Conservation (phyloP, 2,113 vertebrate species). For the Oxyura jamaicensis region DNA sequence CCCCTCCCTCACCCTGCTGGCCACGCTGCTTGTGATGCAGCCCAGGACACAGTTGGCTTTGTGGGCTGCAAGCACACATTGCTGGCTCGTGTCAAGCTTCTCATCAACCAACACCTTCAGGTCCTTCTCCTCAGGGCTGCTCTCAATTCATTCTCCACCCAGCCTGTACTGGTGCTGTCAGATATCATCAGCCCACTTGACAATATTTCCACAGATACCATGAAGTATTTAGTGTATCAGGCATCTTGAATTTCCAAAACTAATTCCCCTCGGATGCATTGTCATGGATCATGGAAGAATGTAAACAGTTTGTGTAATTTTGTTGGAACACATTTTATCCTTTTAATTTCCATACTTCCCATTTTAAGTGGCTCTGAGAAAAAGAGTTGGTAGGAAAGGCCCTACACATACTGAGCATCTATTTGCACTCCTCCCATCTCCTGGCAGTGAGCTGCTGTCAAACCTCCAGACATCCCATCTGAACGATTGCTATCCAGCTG, state of each 20-base stretch:
- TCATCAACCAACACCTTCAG: too few species aligned
- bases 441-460: constrained; percentile 3
- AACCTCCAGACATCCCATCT: not conserved
- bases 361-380: constrained; percentile 26
- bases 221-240: not conserved
- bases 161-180: too few species aligned
- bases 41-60: too few species aligned
- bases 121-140: too few species aligned
- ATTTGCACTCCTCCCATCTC: constrained; percentile 1
- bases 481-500: constrained; percentile 26
- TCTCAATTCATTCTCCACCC: too few species aligned
- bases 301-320: not conserved
- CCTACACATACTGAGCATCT: not conserved
- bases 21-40: too few species aligned
- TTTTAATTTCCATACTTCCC: not conserved
- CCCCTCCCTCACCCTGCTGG: too few species aligned
- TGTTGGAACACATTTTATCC: not conserved
- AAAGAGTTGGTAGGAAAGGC: constrained; percentile 12
- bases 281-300: not conserved
- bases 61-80: too few species aligned
- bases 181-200: not conserved
- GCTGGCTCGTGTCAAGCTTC: too few species aligned
- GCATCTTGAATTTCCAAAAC: not conserved
- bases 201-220: not conserved
- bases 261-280: not conserved